phyloP scores from a whole-genome alignment of 92 coral and sea anemone species.

The Porites cylindrica region DNA sequence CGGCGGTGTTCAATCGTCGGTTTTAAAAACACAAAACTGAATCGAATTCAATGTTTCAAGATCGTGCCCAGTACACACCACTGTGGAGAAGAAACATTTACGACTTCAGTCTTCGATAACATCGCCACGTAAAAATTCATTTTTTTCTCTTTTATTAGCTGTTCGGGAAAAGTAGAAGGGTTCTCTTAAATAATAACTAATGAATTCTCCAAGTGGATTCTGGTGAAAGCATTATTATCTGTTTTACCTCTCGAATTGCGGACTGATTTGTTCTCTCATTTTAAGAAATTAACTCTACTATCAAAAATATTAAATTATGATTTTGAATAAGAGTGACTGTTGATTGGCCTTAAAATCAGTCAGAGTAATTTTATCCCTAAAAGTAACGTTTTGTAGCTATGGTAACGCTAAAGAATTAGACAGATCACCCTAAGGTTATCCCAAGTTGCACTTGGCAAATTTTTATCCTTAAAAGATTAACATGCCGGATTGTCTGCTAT shows the following conservation, averaged over 20 bases:
- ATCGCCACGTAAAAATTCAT: neutral
- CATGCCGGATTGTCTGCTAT: too few relatives aligned
- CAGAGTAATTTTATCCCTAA: too few relatives aligned
- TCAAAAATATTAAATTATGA: neutral
- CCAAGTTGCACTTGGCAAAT: neutral
- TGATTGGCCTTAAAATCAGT: neutral
- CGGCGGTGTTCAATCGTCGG: neutral
- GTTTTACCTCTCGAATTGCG: neutral
- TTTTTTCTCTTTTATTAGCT: slow-evolving; percentile 5
- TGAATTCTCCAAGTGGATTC: neutral
- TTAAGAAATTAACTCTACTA: neutral
- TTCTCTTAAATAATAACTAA: neutral
- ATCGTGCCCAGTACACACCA: neutral
- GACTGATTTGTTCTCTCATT: neutral
- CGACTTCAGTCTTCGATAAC: neutral
- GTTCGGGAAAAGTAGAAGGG: neutral
- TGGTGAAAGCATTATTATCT: neutral
- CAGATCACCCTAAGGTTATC: neutral
- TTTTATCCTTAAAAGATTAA: neutral
- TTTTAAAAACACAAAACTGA: neutral
- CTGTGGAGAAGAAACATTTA: neutral
- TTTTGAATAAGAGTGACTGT: neutral
- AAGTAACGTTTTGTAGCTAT: slow-evolving; percentile 1
- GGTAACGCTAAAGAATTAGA: neutral
- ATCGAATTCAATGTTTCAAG: neutral